Percentiles rank a stretch among this genome's conserved stretches.
phyloP scores from a whole-genome alignment of 2,888 invertebrate genomes.

The Thysanoteuthis rhombus region DNA sequence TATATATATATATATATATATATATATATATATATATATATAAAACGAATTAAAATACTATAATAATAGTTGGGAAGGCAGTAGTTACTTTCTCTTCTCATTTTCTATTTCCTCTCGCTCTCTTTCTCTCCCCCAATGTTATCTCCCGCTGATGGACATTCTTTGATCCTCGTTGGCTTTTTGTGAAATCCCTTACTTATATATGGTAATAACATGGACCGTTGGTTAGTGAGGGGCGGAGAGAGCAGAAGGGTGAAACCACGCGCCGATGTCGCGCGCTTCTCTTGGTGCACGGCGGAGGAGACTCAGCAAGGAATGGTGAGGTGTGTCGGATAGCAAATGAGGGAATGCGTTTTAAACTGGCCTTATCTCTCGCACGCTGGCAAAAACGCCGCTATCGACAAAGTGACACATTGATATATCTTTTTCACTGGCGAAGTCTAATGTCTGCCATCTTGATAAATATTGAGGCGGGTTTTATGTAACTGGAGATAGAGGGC shows the following conservation, averaged over 20 bases:
- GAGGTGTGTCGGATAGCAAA: background rate
- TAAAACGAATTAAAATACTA: background rate
- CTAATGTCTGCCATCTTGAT: background rate
- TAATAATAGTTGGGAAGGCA: background rate
- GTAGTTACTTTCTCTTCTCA: background rate
- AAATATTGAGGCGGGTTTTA: background rate
- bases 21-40: background rate
- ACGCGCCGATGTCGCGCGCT: background rate
- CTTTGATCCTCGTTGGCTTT: background rate
- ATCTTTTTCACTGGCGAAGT: background rate
- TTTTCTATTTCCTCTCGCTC: background rate
- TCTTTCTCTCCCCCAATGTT: background rate
- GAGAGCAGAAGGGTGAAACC: background rate
- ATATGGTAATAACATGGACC: background rate
- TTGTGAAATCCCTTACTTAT: background rate
- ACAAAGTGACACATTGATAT: conserved; percentile 12
- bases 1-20: background rate
- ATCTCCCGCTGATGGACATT: background rate
- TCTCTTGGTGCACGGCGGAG: background rate
- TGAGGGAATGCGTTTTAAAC: background rate
- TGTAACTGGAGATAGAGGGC: background rate
- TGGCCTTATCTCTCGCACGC: background rate
- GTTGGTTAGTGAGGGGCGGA: background rate
- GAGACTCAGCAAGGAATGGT: background rate
- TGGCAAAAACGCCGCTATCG: background rate